These are phyloP conservation scores for Mastomys natalensis DNA, from an alignment of 2,113 vertebrate species.

Conservation along the genomic window DNA sequence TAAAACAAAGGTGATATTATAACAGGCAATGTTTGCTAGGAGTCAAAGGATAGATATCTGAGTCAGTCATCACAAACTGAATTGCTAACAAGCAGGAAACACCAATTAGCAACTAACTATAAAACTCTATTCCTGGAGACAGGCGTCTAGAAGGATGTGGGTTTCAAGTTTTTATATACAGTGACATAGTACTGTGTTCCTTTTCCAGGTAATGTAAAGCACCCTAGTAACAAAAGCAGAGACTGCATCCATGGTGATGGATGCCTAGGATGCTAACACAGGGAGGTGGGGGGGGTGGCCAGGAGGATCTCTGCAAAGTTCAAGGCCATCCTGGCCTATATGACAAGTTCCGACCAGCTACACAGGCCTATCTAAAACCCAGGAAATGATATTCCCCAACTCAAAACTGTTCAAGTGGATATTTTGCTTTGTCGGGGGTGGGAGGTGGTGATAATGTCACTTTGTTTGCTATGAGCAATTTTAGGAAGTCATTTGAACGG, in stretches of 20 bases:
- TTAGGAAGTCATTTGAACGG: conserved; percentile 52
- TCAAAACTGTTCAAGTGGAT: conserved; percentile 43
- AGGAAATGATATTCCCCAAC: conserved; percentile 9
- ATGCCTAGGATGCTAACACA: background rate
- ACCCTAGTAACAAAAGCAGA: conserved; percentile 17
- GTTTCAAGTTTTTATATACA: conserved; percentile 42
- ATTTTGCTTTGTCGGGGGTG: background rate
- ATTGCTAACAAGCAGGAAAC: conserved; percentile 47
- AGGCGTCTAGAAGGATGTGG: conserved; percentile 56
- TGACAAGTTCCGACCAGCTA: background rate
- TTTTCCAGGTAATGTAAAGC: conserved; percentile 56
- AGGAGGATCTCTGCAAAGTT: background rate
- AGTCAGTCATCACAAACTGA: conserved; percentile 46
- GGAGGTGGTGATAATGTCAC: background rate
- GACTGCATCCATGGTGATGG: background rate
- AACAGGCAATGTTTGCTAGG: conserved; percentile 27
- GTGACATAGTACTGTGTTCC: background rate
- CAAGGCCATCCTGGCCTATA: background rate
- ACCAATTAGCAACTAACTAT: conserved; percentile 63
- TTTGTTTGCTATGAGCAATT: conserved; percentile 39
- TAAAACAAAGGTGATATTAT: background rate
- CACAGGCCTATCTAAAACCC: background rate
- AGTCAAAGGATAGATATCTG: conserved; percentile 37
- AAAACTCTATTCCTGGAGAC: conserved; percentile 53
- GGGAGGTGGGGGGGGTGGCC: too few relatives aligned